Percentiles rank a stretch among this genome's conserved stretches.
phyloP scores from a whole-genome alignment of 2,113 vertebrate species.

The Phrynocephalus versicolor region DNA sequence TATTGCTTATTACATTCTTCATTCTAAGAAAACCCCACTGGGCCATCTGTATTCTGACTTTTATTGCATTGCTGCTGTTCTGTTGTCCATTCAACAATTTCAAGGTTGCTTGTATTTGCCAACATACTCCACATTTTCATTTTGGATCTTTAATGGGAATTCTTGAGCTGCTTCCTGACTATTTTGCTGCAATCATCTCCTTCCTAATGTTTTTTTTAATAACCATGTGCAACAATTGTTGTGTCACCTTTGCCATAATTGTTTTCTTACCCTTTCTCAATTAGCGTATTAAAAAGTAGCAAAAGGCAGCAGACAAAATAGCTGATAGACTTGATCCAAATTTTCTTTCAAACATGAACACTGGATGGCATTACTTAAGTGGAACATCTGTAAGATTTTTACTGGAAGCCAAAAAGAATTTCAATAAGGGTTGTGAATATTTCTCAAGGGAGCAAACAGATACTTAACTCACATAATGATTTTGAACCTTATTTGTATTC shows the following conservation, averaged over 20 bases:
- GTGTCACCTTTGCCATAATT: too few species aligned
- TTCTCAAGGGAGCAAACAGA: neutral
- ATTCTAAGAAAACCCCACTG: too few species aligned
- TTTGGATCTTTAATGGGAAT: too few species aligned
- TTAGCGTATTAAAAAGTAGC: neutral
- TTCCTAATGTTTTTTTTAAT: neutral
- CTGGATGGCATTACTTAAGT: neutral
- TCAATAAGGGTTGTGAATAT: neutral
- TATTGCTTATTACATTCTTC: too few species aligned
- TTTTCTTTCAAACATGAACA: neutral
- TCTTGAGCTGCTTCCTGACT: too few species aligned
- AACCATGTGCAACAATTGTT: neutral
- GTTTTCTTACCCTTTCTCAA: neutral
- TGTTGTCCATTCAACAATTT: too few species aligned
- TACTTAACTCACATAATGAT: slow-evolving; percentile 50
- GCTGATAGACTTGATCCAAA: neutral
- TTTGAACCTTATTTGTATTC: slow-evolving; percentile 61
- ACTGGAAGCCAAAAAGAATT: neutral
- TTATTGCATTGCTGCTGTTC: too few species aligned
- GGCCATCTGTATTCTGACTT: too few species aligned
- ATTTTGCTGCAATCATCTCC: too few species aligned
- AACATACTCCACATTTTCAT: too few species aligned
- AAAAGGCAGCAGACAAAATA: neutral
- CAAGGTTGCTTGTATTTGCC: too few species aligned
- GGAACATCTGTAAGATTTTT: neutral